These are phyloP conservation scores for Patella depressa DNA, from an alignment of 2,888 invertebrate species.

Conservation along the genomic window DNA sequence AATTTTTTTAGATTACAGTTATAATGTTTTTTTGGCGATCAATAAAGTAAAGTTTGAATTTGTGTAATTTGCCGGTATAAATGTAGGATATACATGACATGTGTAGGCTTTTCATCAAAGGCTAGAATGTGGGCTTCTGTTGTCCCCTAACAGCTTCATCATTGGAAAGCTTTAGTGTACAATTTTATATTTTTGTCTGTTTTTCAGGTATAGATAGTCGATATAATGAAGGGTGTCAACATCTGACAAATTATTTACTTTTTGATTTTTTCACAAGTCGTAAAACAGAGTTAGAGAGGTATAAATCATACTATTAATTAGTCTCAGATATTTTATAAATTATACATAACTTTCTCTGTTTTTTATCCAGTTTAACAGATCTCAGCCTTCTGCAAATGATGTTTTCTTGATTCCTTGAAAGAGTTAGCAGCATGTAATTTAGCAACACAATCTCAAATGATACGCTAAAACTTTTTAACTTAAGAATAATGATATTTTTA, in stretches of 20 bases:
- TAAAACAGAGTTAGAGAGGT: constrained; percentile 62
- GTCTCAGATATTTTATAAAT: neutral
- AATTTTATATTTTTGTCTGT: constrained; percentile 4
- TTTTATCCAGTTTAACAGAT: no score
- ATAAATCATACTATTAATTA: constrained; percentile 14
- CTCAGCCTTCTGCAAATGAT: no score
- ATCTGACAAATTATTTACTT: constrained; percentile 65
- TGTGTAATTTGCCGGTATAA: no score
- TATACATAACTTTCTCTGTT: neutral
- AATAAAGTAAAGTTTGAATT: no score
- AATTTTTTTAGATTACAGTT: neutral
- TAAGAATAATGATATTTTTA: no score
- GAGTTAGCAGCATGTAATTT: no score
- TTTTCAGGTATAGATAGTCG: constrained; percentile 66
- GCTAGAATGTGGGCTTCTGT: no score
- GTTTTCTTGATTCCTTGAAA: no score
- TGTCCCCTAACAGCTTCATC: neutral
- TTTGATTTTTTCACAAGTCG: constrained; percentile 67
- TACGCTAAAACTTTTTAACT: no score
- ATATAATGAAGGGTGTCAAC: constrained; percentile 66
- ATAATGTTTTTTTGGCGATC: neutral
- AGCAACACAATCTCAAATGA: no score
- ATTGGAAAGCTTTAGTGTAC: constrained; percentile 10
- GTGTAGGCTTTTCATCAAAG: neutral
- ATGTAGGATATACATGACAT: neutral